phyloP scores from a whole-genome alignment of 2,797 vertebrate species.

The Diglossa cyanea region DNA sequence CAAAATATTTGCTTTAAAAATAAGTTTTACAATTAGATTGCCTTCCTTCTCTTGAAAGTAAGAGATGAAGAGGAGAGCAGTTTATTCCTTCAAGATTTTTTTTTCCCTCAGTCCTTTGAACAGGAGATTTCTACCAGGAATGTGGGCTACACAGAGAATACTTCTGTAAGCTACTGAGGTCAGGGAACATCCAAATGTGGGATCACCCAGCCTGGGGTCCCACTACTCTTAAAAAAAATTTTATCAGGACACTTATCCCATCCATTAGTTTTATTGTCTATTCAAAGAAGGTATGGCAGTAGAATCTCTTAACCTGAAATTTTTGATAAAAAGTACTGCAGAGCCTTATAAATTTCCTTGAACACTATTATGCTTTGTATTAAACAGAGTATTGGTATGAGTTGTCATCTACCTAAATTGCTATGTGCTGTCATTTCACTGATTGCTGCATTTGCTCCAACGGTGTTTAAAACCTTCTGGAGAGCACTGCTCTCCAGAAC shows the following conservation, averaged over 20 bases:
- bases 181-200: not conserved
- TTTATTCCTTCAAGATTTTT: not conserved
- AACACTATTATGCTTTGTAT: not conserved
- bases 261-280: not conserved
- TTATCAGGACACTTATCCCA: not conserved
- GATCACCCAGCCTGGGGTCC: rapidly evolving
- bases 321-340: not conserved
- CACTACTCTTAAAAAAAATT: not conserved
- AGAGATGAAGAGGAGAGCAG: not conserved
- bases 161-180: not conserved
- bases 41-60: not conserved
- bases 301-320: not conserved
- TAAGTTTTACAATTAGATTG: not conserved
- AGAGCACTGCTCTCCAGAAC: not conserved
- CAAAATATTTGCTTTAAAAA: not conserved
- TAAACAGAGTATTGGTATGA: not conserved
- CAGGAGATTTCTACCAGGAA: not conserved
- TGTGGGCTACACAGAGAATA: not conserved
- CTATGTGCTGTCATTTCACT: not conserved
- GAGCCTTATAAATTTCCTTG: not conserved
- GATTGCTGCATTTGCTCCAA: not conserved
- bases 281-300: not conserved
- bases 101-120: not conserved
- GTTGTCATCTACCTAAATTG: not conserved
- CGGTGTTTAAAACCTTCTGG: slow-evolving; percentile 3